phyloP scores from a whole-genome alignment of 2,797 vertebrate genomes.

The Hypotaenidia philippensis region DNA sequence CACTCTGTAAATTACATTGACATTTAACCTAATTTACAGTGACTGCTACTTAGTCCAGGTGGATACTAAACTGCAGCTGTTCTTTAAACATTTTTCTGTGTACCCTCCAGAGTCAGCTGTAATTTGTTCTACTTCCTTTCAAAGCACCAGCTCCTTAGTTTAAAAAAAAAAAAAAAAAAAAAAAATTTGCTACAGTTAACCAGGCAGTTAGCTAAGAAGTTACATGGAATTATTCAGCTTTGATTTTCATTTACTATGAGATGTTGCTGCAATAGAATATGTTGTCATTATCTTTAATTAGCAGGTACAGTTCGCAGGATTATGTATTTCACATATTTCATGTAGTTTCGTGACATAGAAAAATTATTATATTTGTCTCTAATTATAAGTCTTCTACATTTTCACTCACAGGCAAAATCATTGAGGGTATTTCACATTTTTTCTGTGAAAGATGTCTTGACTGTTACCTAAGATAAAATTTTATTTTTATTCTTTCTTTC shows the following conservation, averaged over 20 bases:
- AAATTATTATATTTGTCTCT: not conserved
- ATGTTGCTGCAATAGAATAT: not conserved
- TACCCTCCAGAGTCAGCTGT: not conserved
- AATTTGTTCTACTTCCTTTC: not conserved
- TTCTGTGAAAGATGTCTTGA: not conserved
- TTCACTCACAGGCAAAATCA: not conserved
- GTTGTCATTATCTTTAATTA: not conserved
- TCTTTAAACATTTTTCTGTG: not conserved
- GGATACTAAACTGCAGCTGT: not conserved
- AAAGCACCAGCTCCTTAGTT: not conserved
- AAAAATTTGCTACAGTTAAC: not conserved
- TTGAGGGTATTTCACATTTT: not conserved
- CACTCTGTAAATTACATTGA: not conserved
- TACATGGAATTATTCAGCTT: not conserved
- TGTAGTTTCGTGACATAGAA: not conserved
- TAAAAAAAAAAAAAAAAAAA: not conserved
- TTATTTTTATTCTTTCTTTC: not conserved
- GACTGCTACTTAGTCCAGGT: not conserved
- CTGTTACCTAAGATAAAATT: slow-evolving; percentile 5
- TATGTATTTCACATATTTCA: not conserved
- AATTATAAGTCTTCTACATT: not conserved
- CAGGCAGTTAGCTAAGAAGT: not conserved
- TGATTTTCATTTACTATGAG: not conserved
- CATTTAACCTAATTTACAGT: not conserved
- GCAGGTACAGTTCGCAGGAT: not conserved